phyloP scores from a whole-genome alignment of 2,888 invertebrate species.

The Rotaria macrura region DNA sequence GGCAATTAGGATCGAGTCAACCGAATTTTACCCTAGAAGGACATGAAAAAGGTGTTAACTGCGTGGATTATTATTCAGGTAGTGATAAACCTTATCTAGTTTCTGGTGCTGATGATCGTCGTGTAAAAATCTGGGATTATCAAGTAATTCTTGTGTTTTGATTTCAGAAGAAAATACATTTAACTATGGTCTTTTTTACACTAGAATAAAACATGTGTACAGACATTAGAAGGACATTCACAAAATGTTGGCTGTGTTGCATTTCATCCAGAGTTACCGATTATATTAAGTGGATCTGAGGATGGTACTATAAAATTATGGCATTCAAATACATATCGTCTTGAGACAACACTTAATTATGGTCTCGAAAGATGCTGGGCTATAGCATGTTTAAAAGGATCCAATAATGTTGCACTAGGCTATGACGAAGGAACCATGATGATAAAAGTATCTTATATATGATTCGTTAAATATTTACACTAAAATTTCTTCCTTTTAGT shows the following conservation, averaged over 20 bases:
- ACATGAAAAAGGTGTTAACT: slow-evolving; percentile 96
- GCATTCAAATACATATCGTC: slow-evolving; percentile 93
- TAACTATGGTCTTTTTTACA: no score
- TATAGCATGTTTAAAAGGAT: slow-evolving; percentile 78
- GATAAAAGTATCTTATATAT: slow-evolving; percentile 59
- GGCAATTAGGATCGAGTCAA: slow-evolving; percentile 92
- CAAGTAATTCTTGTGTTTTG: slow-evolving; percentile 49
- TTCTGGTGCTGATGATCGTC: slow-evolving; percentile 91
- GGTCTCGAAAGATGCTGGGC: slow-evolving; percentile 97
- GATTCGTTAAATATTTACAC: not conserved
- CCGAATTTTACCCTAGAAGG: slow-evolving; percentile 94
- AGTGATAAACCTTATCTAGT: slow-evolving; percentile 97
- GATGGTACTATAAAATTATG: slow-evolving; percentile 86
- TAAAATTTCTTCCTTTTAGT: slow-evolving; percentile 40
- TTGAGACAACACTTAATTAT: slow-evolving; percentile 91
- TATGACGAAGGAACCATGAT: slow-evolving; percentile 91
- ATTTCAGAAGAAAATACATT: no score
- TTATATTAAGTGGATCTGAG: slow-evolving; percentile 89
- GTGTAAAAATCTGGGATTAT: slow-evolving; percentile 99
- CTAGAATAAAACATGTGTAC: slow-evolving; percentile 96
- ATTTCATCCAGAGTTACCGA: slow-evolving; percentile 94
- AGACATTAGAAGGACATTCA: slow-evolving; percentile 88
- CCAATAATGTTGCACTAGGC: slow-evolving; percentile 90
- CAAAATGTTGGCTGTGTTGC: slow-evolving; percentile 80
- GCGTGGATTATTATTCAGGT: slow-evolving; percentile 95